These are phyloP conservation scores for Trachemys scripta DNA, from an alignment of 2,113 vertebrate genomes.

Conservation along the genomic window DNA sequence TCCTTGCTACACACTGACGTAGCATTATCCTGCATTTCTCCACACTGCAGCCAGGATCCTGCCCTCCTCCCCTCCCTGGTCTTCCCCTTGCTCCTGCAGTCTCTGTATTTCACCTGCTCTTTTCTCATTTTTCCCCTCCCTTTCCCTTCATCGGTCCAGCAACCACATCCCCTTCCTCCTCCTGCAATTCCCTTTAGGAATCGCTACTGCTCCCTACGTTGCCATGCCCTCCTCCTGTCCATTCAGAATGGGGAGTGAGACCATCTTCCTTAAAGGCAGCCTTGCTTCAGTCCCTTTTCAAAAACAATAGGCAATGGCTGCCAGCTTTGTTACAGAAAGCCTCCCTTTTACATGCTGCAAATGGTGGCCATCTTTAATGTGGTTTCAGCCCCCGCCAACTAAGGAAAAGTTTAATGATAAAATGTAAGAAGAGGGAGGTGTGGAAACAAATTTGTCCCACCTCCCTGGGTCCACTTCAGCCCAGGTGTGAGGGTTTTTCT, in stretches of 20 bases:
- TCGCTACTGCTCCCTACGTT: not conserved
- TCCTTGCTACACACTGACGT: not conserved
- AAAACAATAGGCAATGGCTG: accelerated
- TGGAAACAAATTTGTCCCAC: not conserved
- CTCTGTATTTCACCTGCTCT: not conserved
- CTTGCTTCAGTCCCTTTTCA: not conserved
- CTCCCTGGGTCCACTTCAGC: not conserved
- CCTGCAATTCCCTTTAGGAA: not conserved
- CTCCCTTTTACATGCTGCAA: not conserved
- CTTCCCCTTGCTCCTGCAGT: no score
- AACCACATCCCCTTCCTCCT: not conserved
- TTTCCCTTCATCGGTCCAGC: not conserved
- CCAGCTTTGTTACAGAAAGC: not conserved
- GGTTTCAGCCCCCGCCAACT: not conserved
- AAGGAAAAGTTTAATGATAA: not conserved
- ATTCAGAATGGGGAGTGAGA: not conserved
- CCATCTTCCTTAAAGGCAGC: accelerated
- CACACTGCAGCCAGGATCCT: not conserved
- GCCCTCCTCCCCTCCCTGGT: not conserved
- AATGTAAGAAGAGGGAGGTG: not conserved
- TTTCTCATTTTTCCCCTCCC: not conserved
- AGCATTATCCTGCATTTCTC: not conserved
- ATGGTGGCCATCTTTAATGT: no score
- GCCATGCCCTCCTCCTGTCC: not conserved
- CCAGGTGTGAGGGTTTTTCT: not conserved